These are phyloP conservation scores for Oreochromis niloticus DNA, from an alignment of 2,113 vertebrate genomes.

Conservation along the genomic window DNA sequence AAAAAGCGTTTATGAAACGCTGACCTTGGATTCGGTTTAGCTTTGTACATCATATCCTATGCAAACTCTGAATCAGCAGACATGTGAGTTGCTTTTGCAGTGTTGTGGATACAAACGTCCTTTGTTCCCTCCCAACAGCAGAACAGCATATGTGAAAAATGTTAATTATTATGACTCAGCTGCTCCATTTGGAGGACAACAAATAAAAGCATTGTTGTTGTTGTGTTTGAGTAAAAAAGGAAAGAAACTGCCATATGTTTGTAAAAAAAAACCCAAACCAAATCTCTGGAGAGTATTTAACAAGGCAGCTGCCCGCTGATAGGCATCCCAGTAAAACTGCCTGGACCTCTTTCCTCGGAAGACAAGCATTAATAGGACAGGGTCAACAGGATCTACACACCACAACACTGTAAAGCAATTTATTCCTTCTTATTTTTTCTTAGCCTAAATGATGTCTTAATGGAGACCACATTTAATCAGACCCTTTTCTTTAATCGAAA, in stretches of 20 bases:
- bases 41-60: neutral
- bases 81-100: neutral
- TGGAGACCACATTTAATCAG: neutral
- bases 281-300: constrained; percentile 28
- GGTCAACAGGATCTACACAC: neutral
- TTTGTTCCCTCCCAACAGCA: neutral
- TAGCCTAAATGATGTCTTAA: neutral
- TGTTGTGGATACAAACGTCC: neutral
- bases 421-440: neutral
- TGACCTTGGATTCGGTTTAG: neutral
- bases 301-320: constrained; percentile 30
- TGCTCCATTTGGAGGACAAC: neutral
- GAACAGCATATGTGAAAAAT: neutral
- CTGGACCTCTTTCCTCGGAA: constrained; percentile 2
- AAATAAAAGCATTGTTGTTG: neutral
- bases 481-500: neutral
- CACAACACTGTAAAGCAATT: neutral
- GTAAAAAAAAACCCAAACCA: neutral
- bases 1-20: neutral
- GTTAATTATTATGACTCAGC: neutral
- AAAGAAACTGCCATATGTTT: constrained; percentile 5
- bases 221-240: neutral
- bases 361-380: constrained; percentile 4
- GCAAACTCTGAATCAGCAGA: neutral
- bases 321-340: constrained; percentile 42